Conservation (phyloP, 1,140 invertebrate genomes). For the Plodia interpunctella region DNA sequence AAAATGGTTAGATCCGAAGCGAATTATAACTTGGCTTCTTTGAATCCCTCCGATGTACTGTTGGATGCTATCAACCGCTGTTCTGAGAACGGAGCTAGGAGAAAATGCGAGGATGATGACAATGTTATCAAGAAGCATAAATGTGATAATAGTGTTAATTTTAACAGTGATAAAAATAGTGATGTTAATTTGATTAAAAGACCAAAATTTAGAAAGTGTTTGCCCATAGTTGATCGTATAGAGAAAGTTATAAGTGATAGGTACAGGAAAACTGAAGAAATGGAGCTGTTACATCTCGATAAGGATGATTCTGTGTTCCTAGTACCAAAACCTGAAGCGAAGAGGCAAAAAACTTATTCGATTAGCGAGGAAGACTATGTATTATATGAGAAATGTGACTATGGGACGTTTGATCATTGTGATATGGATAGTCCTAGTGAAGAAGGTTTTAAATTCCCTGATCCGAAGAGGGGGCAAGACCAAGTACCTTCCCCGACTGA, state of each 20-base stretch:
- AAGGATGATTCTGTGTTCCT: conserved; percentile 65
- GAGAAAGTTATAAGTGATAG: conserved; percentile 61
- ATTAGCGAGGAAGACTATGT: conserved; percentile 58
- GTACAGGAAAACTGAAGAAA: conserved; percentile 35
- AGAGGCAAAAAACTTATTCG: conserved; percentile 59
- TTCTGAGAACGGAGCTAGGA: conserved; percentile 30
- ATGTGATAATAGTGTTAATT: conserved; percentile 72
- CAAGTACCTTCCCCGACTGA: conserved; percentile 82
- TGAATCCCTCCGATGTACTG: conserved; percentile 20
- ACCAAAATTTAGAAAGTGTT: conserved; percentile 59
- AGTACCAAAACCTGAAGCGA: conserved; percentile 39
- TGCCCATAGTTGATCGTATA: conserved; percentile 59
- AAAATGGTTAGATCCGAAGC: conserved; percentile 59
- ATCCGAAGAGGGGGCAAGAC: conserved; percentile 32
- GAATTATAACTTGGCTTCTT: conserved; percentile 53
- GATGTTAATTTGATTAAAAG: conserved; percentile 52
- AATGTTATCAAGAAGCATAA: conserved; percentile 62
- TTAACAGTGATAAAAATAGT: conserved; percentile 67
- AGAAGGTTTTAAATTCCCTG: conserved; percentile 42
- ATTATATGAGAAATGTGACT: conserved; percentile 69
- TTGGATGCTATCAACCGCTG: conserved; percentile 7
- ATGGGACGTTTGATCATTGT: conserved; percentile 57
- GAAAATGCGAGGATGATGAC: conserved; percentile 48
- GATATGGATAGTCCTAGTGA: conserved; percentile 46
- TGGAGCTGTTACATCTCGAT: conserved; percentile 53